A percentile compares a stretch with the other conserved stretches of the same genome.
Conservation (phyloP, 2,888 invertebrate genomes). For the Macaria liturata region DNA sequence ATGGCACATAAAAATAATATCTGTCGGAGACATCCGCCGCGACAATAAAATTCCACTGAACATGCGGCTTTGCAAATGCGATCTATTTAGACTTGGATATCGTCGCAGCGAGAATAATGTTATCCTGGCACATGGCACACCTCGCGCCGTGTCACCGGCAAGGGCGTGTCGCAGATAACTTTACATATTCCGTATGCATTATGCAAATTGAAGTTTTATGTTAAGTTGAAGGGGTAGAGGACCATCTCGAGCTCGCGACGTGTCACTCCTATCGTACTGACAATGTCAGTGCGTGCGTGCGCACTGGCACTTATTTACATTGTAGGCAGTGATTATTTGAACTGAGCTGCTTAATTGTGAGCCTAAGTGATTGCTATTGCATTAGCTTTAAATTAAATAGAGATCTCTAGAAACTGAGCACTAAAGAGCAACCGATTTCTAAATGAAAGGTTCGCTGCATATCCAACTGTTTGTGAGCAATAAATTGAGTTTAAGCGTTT, state of each 20-base stretch:
- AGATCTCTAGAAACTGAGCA: too few species aligned
- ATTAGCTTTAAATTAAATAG: background rate
- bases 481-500: slow-evolving; percentile 7
- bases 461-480: background rate
- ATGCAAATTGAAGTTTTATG: slow-evolving; percentile 82
- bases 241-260: slow-evolving; percentile 46
- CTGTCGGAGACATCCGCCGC: slow-evolving; percentile 42
- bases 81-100: slow-evolving; percentile 77
- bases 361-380: slow-evolving; percentile 6
- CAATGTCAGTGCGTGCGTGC: slow-evolving; percentile 41
- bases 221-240: slow-evolving; percentile 58
- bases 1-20: slow-evolving; percentile 44
- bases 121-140: slow-evolving; percentile 78
- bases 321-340: slow-evolving; percentile 35
- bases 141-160: slow-evolving; percentile 74
- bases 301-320: slow-evolving; percentile 39
- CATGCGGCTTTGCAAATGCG: slow-evolving; percentile 69
- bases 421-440: too few species aligned
- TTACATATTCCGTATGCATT: slow-evolving; percentile 82
- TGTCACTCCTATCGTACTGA: slow-evolving; percentile 56
- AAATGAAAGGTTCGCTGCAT: too few species aligned
- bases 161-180: slow-evolving; percentile 80
- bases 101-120: slow-evolving; percentile 75
- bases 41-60: slow-evolving; percentile 58
- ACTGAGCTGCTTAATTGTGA: background rate